Percentiles rank a stretch among this genome's conserved stretches.
Evolutionary conservation across 2,113 vertebrate genomes (phyloP).

Genomic region (Eclectus roratus): DNA sequence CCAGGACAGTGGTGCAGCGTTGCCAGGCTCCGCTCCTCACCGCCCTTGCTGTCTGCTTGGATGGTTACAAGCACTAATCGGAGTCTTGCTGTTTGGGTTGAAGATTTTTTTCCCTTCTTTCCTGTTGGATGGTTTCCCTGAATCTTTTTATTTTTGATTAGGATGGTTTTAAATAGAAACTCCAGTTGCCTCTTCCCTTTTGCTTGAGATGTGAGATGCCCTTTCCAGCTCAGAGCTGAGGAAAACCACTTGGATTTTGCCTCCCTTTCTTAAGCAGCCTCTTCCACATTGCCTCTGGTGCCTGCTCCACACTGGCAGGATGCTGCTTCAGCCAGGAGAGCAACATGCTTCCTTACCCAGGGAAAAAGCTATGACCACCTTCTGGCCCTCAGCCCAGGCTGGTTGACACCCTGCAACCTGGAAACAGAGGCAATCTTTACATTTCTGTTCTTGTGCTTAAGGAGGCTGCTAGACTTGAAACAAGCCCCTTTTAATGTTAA

Average conservation of each 20-base stretch:
- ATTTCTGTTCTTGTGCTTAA: not conserved
- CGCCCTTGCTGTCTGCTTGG: not conserved
- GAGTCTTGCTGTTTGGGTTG: conserved; percentile 2
- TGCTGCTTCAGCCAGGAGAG: not conserved
- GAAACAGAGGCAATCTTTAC: not conserved
- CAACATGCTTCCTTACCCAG: not conserved
- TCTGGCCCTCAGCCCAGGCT: not conserved
- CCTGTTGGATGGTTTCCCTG: not conserved
- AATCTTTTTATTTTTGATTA: not conserved
- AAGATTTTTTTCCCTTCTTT: not conserved
- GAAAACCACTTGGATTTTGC: not conserved
- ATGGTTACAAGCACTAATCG: not conserved
- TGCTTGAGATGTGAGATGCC: not conserved
- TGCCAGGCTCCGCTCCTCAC: not conserved
- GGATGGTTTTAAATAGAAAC: conserved; percentile 12
- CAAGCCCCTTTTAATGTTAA: not conserved
- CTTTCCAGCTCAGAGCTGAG: not conserved
- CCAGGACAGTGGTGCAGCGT: fast-evolving
- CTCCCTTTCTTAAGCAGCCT: not conserved
- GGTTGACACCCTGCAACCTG: not conserved
- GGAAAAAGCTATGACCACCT: not conserved
- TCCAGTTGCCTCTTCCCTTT: not conserved
- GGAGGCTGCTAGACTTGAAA: not conserved
- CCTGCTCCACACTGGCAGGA: not conserved
- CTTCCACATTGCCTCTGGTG: not conserved